A percentile compares a stretch with the other conserved stretches of the same genome.
These are phyloP conservation scores for Enteromius thamalakanensis DNA, from an alignment of 2,797 vertebrate species.

Conservation along the genomic window DNA sequence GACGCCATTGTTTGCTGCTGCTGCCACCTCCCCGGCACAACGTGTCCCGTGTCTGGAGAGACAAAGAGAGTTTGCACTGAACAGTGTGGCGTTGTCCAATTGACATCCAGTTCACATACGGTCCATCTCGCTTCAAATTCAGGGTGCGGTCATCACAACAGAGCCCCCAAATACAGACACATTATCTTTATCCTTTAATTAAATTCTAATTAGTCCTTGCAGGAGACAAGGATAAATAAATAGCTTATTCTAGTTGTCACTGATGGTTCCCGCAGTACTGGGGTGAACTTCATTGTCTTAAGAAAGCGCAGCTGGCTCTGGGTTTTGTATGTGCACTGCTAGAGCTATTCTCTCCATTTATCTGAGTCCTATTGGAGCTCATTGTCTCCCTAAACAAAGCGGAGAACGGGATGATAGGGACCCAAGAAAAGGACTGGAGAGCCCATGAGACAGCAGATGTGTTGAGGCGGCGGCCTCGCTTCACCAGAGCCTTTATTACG, in stretches of 20 bases:
- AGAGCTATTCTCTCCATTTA: slow-evolving; percentile 27
- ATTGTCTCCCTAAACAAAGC: slow-evolving; percentile 28
- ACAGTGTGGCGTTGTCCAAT: not conserved
- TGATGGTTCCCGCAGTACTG: slow-evolving; percentile 38
- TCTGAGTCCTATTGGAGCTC: slow-evolving; percentile 7
- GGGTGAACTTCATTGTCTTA: slow-evolving; percentile 7
- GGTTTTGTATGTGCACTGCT: slow-evolving; percentile 27
- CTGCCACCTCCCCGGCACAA: slow-evolving; percentile 95
- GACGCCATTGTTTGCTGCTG: slow-evolving; percentile 90
- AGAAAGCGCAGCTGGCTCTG: slow-evolving; percentile 27
- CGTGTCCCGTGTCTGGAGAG: slow-evolving; percentile 89
- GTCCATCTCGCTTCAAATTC: slow-evolving; percentile 28
- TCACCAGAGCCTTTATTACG: slow-evolving; percentile 42
- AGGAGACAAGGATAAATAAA: slow-evolving; percentile 25
- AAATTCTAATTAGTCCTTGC: slow-evolving; percentile 40
- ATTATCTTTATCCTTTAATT: slow-evolving; percentile 35
- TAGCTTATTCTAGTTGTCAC: not conserved
- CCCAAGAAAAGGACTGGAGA: not conserved
- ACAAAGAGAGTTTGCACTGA: slow-evolving; percentile 21
- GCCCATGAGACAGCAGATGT: slow-evolving; percentile 30
- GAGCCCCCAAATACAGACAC: slow-evolving; percentile 24
- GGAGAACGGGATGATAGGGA: not conserved
- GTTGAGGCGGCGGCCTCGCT: slow-evolving; percentile 8
- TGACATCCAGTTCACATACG: slow-evolving; percentile 40
- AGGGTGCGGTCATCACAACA: not conserved